Base-by-base conservation (phyloP, 2,888 invertebrate species). In the Drosophila tanythrix region DNA sequence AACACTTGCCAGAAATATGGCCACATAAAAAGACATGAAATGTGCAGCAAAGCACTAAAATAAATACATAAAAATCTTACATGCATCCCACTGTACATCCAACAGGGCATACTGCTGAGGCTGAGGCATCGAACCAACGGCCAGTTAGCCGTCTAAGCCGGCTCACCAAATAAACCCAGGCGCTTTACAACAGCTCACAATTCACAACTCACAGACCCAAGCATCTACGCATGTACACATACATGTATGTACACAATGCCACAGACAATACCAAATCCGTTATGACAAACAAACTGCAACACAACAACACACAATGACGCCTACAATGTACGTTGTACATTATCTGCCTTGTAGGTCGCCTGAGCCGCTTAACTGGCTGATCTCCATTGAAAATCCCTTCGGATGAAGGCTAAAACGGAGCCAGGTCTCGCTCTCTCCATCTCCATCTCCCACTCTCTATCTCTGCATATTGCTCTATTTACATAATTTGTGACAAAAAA, bases 1-100 rank as follows among this genome's bases (percentile, higher is more conserved):
- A 86, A 76, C 84, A 86, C 78, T 82, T 80, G 78, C 72, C 84
- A 86, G 76, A 84, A 81, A 83, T 89, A 86, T 83, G 77, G 71
- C 78, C 85, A 87, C 84, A 80, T 89, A 83, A 85, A 87, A 89
- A 72, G 56, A 70, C 70, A 76, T 74, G 73, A 86, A 83, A 83
- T 79, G 79, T 70, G 72, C 70, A 74, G 65, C 64, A 58, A 69
- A 57, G 68, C 60, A 68, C 68, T 70, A 63, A 75, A 82, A 66
- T 75, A 78, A 78, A 68, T 65, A 69, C 75, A 65, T 52, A 67
- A 61, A 62, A 78, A 63, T 66, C 79, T 36, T 48, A 36, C 52
- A 53, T 51, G 33, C 51, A 31, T 36, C 40, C 67, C 15, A 15
- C 18, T 21, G 21, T 21, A 13, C 46, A 35, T 36, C 55, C 62